Conservation (phyloP, 2,888 invertebrate species). For the Margaritifera margaritifera region DNA sequence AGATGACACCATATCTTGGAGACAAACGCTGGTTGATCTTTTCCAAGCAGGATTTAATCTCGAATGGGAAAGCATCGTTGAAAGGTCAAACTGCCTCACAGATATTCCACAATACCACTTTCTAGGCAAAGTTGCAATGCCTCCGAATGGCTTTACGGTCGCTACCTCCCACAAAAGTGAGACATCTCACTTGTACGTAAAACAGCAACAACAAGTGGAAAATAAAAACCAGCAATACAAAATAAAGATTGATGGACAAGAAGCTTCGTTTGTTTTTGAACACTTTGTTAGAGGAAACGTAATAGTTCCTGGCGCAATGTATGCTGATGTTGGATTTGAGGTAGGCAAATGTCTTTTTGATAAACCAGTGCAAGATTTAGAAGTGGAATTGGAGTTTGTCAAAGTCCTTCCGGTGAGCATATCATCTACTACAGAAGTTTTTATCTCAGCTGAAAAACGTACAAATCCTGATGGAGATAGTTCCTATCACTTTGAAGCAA, state of each 20-base stretch:
- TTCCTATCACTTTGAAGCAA: too few relatives aligned
- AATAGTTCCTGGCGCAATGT: conserved; percentile 29
- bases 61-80: neutral
- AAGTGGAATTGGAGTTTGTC: conserved; percentile 6
- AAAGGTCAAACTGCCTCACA: neutral
- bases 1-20: neutral
- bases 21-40: conserved; percentile 3
- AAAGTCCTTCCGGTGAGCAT: neutral
- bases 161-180: neutral
- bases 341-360: conserved; percentile 20
- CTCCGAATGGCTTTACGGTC: too few relatives aligned
- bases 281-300: conserved; percentile 18
- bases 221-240: neutral
- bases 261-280: conserved; percentile 21
- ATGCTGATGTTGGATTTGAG: conserved; percentile 47
- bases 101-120: conserved; percentile 3
- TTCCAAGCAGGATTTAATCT: conserved; percentile 5
- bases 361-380: neutral
- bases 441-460: too few relatives aligned
- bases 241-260: conserved; percentile 3
- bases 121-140: neutral
- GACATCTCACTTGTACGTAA: neutral
- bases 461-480: too few relatives aligned
- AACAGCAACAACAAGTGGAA: too few relatives aligned
- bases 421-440: neutral